Evolutionary conservation across 1,140 invertebrate species (phyloP), one percentile per base, ranked within the genome.

Genomic region (Fragariocoptes setiger): DNA sequence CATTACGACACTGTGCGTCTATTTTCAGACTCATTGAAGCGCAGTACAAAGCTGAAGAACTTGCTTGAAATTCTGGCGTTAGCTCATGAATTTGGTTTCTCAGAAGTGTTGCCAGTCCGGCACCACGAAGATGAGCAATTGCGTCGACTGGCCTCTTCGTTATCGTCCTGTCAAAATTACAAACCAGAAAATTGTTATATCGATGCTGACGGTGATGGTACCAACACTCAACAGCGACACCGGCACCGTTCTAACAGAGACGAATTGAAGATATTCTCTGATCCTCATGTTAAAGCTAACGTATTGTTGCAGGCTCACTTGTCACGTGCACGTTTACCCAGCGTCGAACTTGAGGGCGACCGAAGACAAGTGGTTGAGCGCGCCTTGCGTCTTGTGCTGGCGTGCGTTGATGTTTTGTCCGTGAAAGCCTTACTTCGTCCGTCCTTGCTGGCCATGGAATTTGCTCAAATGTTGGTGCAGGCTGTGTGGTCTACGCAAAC

Each of bases 1-100:
- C 94, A 95, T 59, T 99, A 99, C 51, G 90, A 86, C 0, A 99
- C 92, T 0, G 97, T 99, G 76, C 88, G 97, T 58, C 61, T 97
- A 43, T 99, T 99, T 63, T 88, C 79, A 52, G 67, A 92, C 48
- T 95, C 88, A 2, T 57, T 99, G 3, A 94, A 86, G 39, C 79
- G 67, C 45, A 97, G 95, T 62, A 99, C 88, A 0, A 99, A 97
- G 62, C 79, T 95, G 37, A 69, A 85, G 19, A 86, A 86, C 22
- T 62, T 99, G 1, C 60, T 99, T 45, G 92, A 99, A 61, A 99
- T 99, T 50, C 88, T 99, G 22, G 80, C 85, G 0, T 83, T 79
- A 22, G 88, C 92, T 0, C 80, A 82, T 0, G 92, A 99, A 61
- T 99, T 94, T 57, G 78, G 85, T 48, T 31, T 31, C 25, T 8